phyloP scores from a whole-genome alignment of 2,888 invertebrate genomes.

The Euphydryas editha region DNA sequence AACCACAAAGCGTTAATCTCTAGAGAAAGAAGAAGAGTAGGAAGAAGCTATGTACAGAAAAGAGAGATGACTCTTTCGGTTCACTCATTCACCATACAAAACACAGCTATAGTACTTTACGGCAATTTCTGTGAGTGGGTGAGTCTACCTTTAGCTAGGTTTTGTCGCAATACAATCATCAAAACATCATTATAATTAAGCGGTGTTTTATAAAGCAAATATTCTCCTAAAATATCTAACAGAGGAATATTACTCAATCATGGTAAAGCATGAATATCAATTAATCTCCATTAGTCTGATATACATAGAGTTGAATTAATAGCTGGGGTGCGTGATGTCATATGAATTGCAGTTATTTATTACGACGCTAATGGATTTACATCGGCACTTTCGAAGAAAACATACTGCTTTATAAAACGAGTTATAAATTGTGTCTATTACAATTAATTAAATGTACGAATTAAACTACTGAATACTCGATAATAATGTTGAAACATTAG shows the following conservation, averaged over 20 bases:
- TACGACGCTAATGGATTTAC: constrained; percentile 29
- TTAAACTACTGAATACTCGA: neutral
- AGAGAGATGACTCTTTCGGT: too few relatives aligned
- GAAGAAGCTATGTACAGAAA: too few relatives aligned
- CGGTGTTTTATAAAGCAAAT: neutral
- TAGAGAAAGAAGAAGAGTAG: too few relatives aligned
- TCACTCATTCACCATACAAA: too few relatives aligned
- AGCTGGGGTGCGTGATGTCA: constrained; percentile 26
- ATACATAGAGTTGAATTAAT: constrained; percentile 27
- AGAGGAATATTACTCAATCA: neutral
- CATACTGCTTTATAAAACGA: constrained; percentile 12
- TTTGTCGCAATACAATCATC: too few relatives aligned
- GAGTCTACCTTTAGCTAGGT: too few relatives aligned
- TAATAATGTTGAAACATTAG: neutral
- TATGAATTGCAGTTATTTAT: constrained; percentile 28
- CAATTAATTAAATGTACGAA: neutral
- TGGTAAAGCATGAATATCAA: constrained; percentile 28
- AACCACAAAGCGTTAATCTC: too few relatives aligned
- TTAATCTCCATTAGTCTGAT: constrained; percentile 33
- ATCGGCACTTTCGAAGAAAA: constrained; percentile 36
- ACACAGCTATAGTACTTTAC: too few relatives aligned
- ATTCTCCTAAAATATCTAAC: neutral
- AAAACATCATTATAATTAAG: too few relatives aligned
- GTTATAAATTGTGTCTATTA: neutral
- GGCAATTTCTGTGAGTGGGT: too few relatives aligned